These are phyloP conservation scores for Digitonthophagus gazella DNA, from an alignment of 2,888 invertebrate genomes.

Conservation along the genomic window DNA sequence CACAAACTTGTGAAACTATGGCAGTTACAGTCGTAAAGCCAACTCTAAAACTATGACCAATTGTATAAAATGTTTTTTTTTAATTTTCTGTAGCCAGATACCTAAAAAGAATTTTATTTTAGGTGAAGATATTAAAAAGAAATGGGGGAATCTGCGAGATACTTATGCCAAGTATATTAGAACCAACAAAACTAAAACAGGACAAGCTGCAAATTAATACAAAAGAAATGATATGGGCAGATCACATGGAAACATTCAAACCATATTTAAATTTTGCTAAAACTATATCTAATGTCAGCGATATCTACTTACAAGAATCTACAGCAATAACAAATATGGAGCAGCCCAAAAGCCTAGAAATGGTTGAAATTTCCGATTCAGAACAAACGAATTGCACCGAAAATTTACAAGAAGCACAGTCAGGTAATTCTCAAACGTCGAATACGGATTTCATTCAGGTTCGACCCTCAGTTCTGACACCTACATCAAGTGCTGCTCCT, in stretches of 20 bases:
- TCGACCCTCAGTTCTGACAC: too few species aligned
- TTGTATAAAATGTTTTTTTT: slow-evolving; percentile 30
- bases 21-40: slow-evolving; percentile 32
- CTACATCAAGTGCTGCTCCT: too few species aligned
- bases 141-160: slow-evolving; percentile 15
- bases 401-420: too few species aligned
- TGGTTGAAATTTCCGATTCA: too few species aligned
- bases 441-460: too few species aligned
- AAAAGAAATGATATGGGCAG: slow-evolving; percentile 18
- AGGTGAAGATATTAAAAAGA: slow-evolving; percentile 13
- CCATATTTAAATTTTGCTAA: slow-evolving; percentile 18
- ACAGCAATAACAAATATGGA: too few species aligned
- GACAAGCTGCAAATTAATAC: neutral
- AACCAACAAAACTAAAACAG: neutral
- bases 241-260: slow-evolving; percentile 12
- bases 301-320: too few species aligned
- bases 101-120: slow-evolving; percentile 2
- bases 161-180: neutral
- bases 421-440: too few species aligned
- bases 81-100: slow-evolving; percentile 33
- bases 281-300: slow-evolving; percentile 1
- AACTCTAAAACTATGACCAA: slow-evolving; percentile 30
- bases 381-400: too few species aligned
- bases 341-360: too few species aligned
- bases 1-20: slow-evolving; percentile 32